Base-by-base conservation (phyloP, 2,113 vertebrate genomes). In the Nannospalax galili region DNA sequence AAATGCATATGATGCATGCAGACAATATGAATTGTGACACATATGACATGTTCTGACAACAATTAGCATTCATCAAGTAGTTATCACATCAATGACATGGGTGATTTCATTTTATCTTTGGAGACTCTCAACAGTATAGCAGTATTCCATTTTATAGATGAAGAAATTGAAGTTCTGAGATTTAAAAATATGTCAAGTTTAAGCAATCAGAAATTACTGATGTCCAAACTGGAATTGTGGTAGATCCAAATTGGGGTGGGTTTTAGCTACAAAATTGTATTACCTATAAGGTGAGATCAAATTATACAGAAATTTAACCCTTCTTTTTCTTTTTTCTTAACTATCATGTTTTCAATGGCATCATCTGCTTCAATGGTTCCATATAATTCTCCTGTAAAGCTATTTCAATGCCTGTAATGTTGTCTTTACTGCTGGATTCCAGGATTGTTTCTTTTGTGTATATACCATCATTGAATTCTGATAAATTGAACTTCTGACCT, bases 101-200 rank as follows among this genome's bases (percentile, higher is more conserved):
- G 62, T 69, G 45, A 81, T 35, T 56, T 90, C 62, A 69, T 3
- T 78, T 75, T n/a, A 22, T 32, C 65, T 92, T 85, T 64, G 2
- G 84, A 84, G 78, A 56, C 30, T 40, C 48, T 37, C 87, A 56
- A 6, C 79, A 24, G 74, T 74, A 69, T 45, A 26, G 6, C 79
- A 80, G 20, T 84, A 60, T 32, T 1, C 9, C 0, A 74, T 72
- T 87, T 87, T 94, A 35, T 81, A 86, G 30, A 80, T 64, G 11
- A 89, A 37, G 26, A 92, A 90, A 84, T n/a, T 65, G 30, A 90
- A 72, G 92, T 94, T 90, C 26, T 58, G 52, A 72, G 89, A 92
- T 0, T 67, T 95, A 77, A 95, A 72, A 22, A 87, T 1, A 3
- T 52, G 26, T 32, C 35, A 64, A 87, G 6, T 8, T 78, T 72